Conservation (phyloP, 2,113 vertebrate genomes). For the Oncorhynchus kisutch region DNA sequence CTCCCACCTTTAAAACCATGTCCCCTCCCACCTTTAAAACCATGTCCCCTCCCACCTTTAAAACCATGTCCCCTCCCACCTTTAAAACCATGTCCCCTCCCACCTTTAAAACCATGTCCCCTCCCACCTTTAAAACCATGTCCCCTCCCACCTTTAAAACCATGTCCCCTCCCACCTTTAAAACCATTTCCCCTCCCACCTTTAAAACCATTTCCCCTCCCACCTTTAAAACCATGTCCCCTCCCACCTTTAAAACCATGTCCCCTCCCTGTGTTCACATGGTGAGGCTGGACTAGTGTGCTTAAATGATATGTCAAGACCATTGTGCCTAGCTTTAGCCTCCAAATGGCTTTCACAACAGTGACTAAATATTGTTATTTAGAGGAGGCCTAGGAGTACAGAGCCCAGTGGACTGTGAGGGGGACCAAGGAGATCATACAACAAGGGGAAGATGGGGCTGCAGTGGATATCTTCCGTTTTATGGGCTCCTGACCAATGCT, state of each 20-base stretch:
- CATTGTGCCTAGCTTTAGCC: too few relatives aligned
- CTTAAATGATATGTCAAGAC: too few relatives aligned
- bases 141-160: not conserved
- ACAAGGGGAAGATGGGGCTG: too few relatives aligned
- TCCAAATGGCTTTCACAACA: not conserved
- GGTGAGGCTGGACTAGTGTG: not conserved
- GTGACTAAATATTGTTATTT: not conserved
- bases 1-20: too few relatives aligned
- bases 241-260: not conserved
- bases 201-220: too few relatives aligned
- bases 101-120: too few relatives aligned
- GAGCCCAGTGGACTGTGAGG: not conserved
- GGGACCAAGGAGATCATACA: not conserved
- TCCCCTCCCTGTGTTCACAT: conserved; percentile 1
- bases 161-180: not conserved
- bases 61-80: not conserved
- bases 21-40: not conserved
- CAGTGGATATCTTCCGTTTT: too few relatives aligned
- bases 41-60: not conserved
- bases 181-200: too few relatives aligned
- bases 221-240: too few relatives aligned
- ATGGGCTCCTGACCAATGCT: too few relatives aligned
- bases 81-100: too few relatives aligned
- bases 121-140: too few relatives aligned
- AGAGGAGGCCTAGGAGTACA: not conserved